Evolutionary conservation across 2,797 vertebrate genomes (phyloP).

Genomic region (Sebastolobus altivelis): DNA sequence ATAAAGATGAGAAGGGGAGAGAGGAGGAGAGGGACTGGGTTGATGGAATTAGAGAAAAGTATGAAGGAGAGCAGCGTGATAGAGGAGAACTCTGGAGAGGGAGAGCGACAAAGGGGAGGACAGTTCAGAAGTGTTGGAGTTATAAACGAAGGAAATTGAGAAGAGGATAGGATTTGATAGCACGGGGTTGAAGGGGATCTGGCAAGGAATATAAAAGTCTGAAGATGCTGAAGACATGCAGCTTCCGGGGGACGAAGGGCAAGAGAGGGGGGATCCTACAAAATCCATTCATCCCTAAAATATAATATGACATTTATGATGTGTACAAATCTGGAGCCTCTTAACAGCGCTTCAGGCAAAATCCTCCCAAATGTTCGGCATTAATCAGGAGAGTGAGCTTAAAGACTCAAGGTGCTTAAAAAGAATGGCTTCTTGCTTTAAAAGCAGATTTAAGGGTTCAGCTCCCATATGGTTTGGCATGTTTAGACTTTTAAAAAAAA

Average conservation of each 20-base stretch:
- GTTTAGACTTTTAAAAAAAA: conserved; percentile 35
- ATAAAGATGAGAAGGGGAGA: conserved; percentile 34
- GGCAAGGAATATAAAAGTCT: conserved; percentile 37
- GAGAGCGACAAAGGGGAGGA: conserved; percentile 37
- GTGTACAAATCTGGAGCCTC: conserved; percentile 68
- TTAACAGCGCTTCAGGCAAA: conserved; percentile 62
- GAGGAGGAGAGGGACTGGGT: conserved; percentile 12
- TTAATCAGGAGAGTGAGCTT: conserved; percentile 65
- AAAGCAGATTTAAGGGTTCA: conserved; percentile 48
- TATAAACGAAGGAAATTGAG: conserved; percentile 31
- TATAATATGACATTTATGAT: conserved; percentile 68
- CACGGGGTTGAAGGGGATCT: conserved; percentile 16
- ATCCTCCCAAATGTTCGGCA: conserved; percentile 63
- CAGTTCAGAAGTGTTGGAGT: conserved; percentile 54
- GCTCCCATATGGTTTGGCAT: conserved; percentile 14
- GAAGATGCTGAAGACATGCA: conserved; percentile 37
- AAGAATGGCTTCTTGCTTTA: conserved; percentile 38
- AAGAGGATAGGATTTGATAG: conserved; percentile 45
- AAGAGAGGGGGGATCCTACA: conserved; percentile 22
- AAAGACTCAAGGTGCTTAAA: conserved; percentile 59
- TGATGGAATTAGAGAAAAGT: conserved; percentile 49
- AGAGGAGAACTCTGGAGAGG: conserved; percentile 30
- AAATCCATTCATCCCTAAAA: conserved; percentile 57
- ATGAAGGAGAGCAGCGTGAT: conserved; percentile 28
- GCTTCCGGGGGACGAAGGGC: conserved; percentile 35